These are phyloP conservation scores for Furcula furcula DNA, from an alignment of 2,888 invertebrate genomes.

Conservation along the genomic window DNA sequence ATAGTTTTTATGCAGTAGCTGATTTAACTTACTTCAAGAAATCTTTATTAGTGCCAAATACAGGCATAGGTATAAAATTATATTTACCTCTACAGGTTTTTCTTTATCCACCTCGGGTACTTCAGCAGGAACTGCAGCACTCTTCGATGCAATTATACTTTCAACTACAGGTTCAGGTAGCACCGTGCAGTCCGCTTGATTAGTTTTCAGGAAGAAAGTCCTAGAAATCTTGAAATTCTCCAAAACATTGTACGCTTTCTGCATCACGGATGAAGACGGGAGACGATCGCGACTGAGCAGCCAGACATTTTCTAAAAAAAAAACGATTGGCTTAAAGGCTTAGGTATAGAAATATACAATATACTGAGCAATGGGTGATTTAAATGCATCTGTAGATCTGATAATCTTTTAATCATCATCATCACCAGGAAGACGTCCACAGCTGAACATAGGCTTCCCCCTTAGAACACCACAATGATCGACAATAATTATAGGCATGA, in stretches of 20 bases:
- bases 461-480: no score
- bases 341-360: no score
- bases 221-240: conserved; percentile 88
- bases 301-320: conserved; percentile 86
- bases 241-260: conserved; percentile 86
- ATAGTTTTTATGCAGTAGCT: no score
- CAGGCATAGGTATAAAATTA: background rate
- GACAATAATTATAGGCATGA: no score
- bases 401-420: no score
- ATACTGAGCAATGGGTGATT: no score
- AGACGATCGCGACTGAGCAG: conserved; percentile 86
- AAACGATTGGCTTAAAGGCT: no score
- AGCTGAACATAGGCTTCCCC: no score
- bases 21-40: no score
- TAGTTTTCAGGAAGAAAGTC: conserved; percentile 89
- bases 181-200: conserved; percentile 87
- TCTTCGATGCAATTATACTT: conserved; percentile 34
- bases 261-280: conserved; percentile 83
- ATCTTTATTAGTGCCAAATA: no score
- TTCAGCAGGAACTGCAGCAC: conserved; percentile 14
- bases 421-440: no score
- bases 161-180: conserved; percentile 67
- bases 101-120: conserved; percentile 29
- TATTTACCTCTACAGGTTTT: conserved; percentile 40
- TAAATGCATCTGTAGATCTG: no score